phyloP scores from a whole-genome alignment of 2,888 invertebrate genomes.

The Napeogenes inachia region DNA sequence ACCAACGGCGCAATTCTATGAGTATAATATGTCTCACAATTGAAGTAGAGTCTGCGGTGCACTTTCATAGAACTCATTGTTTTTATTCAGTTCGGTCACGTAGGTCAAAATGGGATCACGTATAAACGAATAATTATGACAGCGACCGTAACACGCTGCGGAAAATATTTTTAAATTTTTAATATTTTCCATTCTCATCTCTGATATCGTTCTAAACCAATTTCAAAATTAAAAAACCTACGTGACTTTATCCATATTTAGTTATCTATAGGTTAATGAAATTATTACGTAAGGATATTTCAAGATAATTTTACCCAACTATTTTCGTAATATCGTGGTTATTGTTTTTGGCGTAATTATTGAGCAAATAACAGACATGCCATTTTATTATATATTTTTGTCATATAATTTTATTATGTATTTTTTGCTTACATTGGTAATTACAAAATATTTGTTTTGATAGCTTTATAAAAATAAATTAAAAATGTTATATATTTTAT shows the following conservation, averaged over 20 bases:
- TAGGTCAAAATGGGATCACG: slow-evolving; percentile 67
- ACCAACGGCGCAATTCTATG: no score
- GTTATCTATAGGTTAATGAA: background rate
- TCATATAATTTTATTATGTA: no score
- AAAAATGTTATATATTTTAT: no score
- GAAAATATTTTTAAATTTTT: slow-evolving; percentile 38
- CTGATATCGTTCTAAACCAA: slow-evolving; percentile 47
- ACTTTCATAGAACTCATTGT: slow-evolving; percentile 22
- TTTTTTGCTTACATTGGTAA: no score
- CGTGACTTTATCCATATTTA: slow-evolving; percentile 42
- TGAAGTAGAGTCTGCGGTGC: slow-evolving; percentile 5
- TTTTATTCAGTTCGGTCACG: slow-evolving; percentile 53
- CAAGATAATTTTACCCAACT: background rate
- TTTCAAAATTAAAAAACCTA: slow-evolving; percentile 54
- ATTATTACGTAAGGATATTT: background rate
- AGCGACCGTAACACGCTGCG: slow-evolving; percentile 44
- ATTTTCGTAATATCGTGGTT: background rate
- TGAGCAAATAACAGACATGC: no score
- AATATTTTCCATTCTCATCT: slow-evolving; percentile 39
- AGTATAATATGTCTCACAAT: no score
- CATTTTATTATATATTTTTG: no score
- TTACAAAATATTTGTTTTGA: no score
- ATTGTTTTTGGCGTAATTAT: no score
- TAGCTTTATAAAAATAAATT: no score
- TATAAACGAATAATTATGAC: slow-evolving; percentile 66